Base-by-base conservation (phyloP, 2,113 vertebrate genomes). In the Tilapia sparmanii region DNA sequence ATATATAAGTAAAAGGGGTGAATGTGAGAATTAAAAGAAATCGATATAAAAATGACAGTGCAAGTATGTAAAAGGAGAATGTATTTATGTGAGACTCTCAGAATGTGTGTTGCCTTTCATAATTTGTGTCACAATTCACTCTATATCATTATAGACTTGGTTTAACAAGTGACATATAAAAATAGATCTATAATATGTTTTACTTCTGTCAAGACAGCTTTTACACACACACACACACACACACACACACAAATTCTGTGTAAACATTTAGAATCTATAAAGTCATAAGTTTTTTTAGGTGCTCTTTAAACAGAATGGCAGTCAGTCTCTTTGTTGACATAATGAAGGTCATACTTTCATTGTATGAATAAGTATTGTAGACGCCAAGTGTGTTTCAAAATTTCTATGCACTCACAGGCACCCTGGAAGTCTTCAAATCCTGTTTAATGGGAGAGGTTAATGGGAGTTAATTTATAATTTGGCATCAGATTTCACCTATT, bases 31-130 rank as follows among this genome's bases (percentile, higher is more conserved):
- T 71, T 5, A 0, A 4, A 71, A 71, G 8, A 42, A 71, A 40
- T 2, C 1, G 2, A 16, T 16, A 7, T 47, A 4, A 47, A 16
- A 76, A 10, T 47, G 15, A 47, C 0, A 18, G 9, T 7, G 10
- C 13, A 0, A 45, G 40, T 26, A 26, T 73, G 22, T 45, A 26
- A 73, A 45, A 45, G 8, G 68, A 73, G 13, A 45, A 73, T 73
- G 68, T 26, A 0, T 73, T 0, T 73, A 45, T 73, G 22, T 73
- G 68, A 26, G 38, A 73, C 38, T 73, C 24, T 73, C 38, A 42
- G n/a, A 71, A 71, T 4, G 38, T 0, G 5, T 71, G 22, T 16
- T 71, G 66, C 66, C 5, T 40, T 73, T 73, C 1, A 45, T 10
- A 47, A 29, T 73, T 47, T 29, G n/a, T 42, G 40, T 76, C 40